These are phyloP conservation scores for Protonibea diacanthus DNA, from an alignment of 2,797 vertebrate species.

Conservation along the genomic window DNA sequence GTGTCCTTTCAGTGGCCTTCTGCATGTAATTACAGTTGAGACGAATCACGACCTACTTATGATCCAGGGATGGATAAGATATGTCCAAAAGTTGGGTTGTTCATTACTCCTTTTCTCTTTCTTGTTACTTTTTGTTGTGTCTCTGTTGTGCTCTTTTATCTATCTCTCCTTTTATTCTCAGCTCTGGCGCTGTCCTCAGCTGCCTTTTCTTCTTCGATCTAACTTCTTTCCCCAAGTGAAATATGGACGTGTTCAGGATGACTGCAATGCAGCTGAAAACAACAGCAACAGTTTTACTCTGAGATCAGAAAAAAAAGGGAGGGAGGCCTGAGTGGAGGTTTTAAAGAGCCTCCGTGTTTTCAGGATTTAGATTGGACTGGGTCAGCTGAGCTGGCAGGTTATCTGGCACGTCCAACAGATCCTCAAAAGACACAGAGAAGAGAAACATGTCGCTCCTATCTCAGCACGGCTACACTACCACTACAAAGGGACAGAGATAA, in stretches of 20 bases:
- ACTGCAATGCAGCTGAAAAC: slow-evolving; percentile 84
- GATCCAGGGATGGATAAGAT: slow-evolving; percentile 15
- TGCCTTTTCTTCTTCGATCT: slow-evolving; percentile 58
- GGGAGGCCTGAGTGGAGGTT: slow-evolving; percentile 37
- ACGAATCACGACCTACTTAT: slow-evolving; percentile 35
- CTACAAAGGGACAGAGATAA: slow-evolving; percentile 47
- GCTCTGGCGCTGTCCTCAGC: slow-evolving; percentile 44
- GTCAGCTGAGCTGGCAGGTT: slow-evolving; percentile 13
- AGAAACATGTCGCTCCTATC: slow-evolving; percentile 42
- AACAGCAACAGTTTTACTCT: slow-evolving; percentile 53
- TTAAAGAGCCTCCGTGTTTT: slow-evolving; percentile 53
- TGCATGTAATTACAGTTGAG: not conserved
- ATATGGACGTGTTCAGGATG: slow-evolving; percentile 58
- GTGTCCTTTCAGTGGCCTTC: slow-evolving; percentile 28
- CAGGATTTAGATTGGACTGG: slow-evolving; percentile 36
- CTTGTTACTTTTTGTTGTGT: slow-evolving; percentile 7
- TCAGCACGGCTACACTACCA: slow-evolving; percentile 37
- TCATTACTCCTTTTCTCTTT: slow-evolving; percentile 2
- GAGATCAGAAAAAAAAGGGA: slow-evolving; percentile 51
- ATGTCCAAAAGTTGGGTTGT: slow-evolving; percentile 19
- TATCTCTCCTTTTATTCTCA: slow-evolving; percentile 20
- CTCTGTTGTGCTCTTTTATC: slow-evolving; percentile 1
- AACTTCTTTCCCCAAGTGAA: slow-evolving; percentile 58
- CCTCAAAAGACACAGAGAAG: slow-evolving; percentile 53
- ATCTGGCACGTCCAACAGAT: slow-evolving; percentile 42